A percentile compares a stretch with the other conserved stretches of the same genome.
These are phyloP conservation scores for Labrus mixtus DNA, from an alignment of 2,113 vertebrate species.

Conservation along the genomic window DNA sequence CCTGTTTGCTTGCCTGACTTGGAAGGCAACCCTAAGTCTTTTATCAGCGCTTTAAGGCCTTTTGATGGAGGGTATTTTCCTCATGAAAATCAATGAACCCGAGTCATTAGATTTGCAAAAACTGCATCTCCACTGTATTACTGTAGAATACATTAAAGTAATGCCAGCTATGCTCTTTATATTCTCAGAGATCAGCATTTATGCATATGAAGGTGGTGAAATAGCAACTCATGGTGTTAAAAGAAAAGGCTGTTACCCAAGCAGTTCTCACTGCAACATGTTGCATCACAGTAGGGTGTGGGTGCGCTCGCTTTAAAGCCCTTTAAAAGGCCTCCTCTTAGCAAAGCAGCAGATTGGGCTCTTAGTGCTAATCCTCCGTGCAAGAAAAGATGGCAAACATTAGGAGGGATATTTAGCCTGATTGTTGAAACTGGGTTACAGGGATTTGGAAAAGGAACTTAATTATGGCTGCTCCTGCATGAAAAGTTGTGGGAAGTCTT, in stretches of 20 bases:
- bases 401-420: constrained; percentile 69
- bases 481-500: constrained; percentile 31
- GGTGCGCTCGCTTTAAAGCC: constrained; percentile 68
- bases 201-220: constrained; percentile 78
- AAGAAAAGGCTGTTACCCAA: constrained; percentile 72
- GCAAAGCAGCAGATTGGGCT: constrained; percentile 75
- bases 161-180: constrained; percentile 71
- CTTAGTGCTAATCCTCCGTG: constrained; percentile 72
- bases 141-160: constrained; percentile 70
- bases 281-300: constrained; percentile 82
- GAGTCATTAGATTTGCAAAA: constrained; percentile 65
- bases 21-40: constrained; percentile 46
- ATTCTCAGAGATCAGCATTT: constrained; percentile 76
- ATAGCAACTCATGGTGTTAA: constrained; percentile 75
- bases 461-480: constrained; percentile 60
- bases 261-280: constrained; percentile 75
- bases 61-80: constrained; percentile 60
- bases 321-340: constrained; percentile 74
- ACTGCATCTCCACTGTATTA: constrained; percentile 67
- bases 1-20: constrained; percentile 15
- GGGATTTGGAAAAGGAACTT: constrained; percentile 60
- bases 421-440: constrained; percentile 75
- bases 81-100: constrained; percentile 68
- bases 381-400: constrained; percentile 76
- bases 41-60: constrained; percentile 51